Evolutionary conservation across 2,797 vertebrate species (phyloP).

Genomic region (Antennarius maculatus): DNA sequence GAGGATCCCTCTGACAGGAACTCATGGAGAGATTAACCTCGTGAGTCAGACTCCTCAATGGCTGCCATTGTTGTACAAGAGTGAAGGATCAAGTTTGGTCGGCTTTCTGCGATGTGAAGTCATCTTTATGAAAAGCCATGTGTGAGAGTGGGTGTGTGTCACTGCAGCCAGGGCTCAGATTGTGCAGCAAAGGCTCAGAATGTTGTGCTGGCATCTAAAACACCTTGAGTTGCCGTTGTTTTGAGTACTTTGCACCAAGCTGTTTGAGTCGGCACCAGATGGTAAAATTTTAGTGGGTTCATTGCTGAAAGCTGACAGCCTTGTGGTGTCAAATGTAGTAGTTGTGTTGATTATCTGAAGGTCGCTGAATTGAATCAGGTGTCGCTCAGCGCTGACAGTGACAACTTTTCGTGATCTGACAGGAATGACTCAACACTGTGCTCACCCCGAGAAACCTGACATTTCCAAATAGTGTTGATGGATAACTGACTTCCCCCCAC

Average conservation of each 20-base stretch:
- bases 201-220: conserved; percentile 18
- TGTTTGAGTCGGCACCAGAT: conserved; percentile 26
- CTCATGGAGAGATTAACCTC: conserved; percentile 31
- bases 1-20: conserved; percentile 37
- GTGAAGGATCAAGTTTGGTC: conserved; percentile 70
- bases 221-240: conserved; percentile 17
- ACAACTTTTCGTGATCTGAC: not conserved
- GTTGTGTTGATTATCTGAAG: conserved; percentile 9
- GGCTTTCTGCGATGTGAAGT: conserved; percentile 61
- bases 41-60: conserved; percentile 55
- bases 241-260: conserved; percentile 16
- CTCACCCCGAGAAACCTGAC: no score
- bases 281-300: conserved; percentile 44
- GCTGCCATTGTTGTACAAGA: conserved; percentile 55
- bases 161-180: conserved; percentile 36
- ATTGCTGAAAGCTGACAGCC: conserved; percentile 28
- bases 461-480: no score
- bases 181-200: conserved; percentile 26
- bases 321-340: conserved; percentile 10
- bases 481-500: no score
- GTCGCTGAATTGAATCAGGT: not conserved
- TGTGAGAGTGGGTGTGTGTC: conserved; percentile 27
- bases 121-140: conserved; percentile 36
- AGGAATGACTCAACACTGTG: not conserved
- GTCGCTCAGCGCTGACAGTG: not conserved